phyloP scores from a whole-genome alignment of 2,797 vertebrate species.

The Leptoclinus maculatus region DNA sequence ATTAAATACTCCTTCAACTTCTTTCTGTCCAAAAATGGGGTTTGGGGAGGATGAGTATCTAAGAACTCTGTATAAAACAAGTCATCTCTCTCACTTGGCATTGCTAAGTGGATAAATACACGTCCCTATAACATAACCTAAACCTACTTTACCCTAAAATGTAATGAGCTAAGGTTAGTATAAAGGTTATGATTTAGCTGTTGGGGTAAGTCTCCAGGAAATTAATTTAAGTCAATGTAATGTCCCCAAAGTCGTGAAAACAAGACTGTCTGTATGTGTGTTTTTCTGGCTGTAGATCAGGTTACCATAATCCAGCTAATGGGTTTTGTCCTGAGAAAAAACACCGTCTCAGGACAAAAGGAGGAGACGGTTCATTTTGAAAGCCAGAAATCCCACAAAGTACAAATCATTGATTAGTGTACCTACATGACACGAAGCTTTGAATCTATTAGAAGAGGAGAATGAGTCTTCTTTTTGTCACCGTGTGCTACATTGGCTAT shows the following conservation, averaged over 20 bases:
- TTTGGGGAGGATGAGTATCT: background rate
- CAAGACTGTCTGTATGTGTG: background rate
- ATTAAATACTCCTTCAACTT: slow-evolving; percentile 35
- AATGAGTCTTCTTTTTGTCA: background rate
- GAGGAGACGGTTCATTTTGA: background rate
- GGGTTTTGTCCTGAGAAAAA: background rate
- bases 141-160: too few relatives aligned
- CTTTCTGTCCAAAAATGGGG: slow-evolving; percentile 16
- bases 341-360: background rate
- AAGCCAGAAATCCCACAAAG: background rate
- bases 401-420: background rate
- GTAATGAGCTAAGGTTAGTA: too few relatives aligned
- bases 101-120: slow-evolving; percentile 26
- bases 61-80: slow-evolving; percentile 23
- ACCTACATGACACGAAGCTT: background rate
- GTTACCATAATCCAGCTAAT: slow-evolving; percentile 15
- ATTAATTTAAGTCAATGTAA: background rate
- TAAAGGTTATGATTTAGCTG: background rate
- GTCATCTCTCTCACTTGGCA: slow-evolving; percentile 22
- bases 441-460: background rate
- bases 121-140: background rate
- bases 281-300: slow-evolving; percentile 6
- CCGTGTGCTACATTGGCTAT: background rate
- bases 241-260: background rate
- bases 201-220: background rate